These are phyloP conservation scores for Diplosoma virens DNA, from an alignment of 23 tunicate genomes.

Conservation along the genomic window DNA sequence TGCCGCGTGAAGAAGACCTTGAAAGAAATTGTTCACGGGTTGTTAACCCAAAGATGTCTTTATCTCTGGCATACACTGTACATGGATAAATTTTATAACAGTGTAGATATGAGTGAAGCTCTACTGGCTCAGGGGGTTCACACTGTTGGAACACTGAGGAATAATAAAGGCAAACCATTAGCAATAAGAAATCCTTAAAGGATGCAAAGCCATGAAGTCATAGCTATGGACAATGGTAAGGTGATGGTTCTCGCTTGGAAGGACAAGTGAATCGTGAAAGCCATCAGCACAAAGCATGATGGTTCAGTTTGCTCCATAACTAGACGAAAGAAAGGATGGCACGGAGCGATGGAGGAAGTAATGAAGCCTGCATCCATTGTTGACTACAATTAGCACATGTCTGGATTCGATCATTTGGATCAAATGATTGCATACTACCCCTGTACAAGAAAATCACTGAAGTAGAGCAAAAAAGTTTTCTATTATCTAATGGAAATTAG, in stretches of 20 bases:
- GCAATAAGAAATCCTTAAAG: background rate
- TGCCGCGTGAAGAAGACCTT: constrained; percentile 9
- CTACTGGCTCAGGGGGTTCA: constrained; percentile 19
- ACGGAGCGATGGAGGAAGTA: constrained; percentile 15
- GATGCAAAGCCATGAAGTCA: constrained; percentile 4
- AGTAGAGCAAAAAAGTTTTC: constrained; percentile 36
- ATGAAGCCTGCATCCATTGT: constrained; percentile 9
- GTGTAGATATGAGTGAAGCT: constrained; percentile 26
- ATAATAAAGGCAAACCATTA: constrained; percentile 1
- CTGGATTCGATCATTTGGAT: constrained; percentile 36
- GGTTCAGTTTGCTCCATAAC: constrained; percentile 6
- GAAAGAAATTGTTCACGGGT: constrained; percentile 23
- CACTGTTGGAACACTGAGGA: constrained; percentile 21
- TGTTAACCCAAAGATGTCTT: constrained; percentile 26
- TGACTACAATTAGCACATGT: constrained; percentile 34
- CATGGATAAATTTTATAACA: constrained; percentile 43
- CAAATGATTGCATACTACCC: constrained; percentile 40
- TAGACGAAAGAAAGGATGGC: constrained; percentile 8
- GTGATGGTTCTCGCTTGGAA: constrained; percentile 32
- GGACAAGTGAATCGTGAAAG: constrained; percentile 36
- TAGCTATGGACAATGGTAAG: constrained; percentile 11
- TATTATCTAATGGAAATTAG: constrained; percentile 32
- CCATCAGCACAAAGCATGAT: constrained; percentile 39
- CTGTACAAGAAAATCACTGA: constrained; percentile 16
- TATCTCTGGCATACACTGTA: constrained; percentile 21